Conservation (phyloP, 2,113 vertebrate genomes). For the Zosterops pallidus region DNA sequence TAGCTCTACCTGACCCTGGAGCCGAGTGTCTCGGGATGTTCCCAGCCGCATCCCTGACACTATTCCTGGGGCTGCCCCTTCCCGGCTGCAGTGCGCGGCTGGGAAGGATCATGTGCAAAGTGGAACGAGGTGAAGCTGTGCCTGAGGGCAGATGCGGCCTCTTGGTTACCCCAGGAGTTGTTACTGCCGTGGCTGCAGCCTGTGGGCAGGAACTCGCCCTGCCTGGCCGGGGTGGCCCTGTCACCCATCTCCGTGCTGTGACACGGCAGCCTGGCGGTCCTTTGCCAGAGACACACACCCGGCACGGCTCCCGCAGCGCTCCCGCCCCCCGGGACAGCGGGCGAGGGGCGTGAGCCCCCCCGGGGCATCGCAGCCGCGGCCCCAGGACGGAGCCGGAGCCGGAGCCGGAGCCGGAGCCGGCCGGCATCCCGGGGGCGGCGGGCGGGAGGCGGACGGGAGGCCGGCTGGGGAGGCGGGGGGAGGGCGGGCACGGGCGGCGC, state of each 20-base stretch:
- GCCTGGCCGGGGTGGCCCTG: not conserved
- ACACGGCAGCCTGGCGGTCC: not conserved
- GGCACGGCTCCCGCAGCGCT: not conserved
- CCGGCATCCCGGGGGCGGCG: not conserved
- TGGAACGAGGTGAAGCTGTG: not conserved
- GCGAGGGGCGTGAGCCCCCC: not conserved
- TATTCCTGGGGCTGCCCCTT: fast-evolving
- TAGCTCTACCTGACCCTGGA: fast-evolving
- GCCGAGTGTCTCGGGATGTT: fast-evolving
- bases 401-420: too few relatives aligned
- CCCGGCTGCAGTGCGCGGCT: too few relatives aligned
- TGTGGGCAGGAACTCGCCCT: not conserved
- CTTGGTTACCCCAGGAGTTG: fast-evolving
- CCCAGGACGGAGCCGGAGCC: not conserved
- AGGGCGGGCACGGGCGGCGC: not conserved
- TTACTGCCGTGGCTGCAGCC: not conserved
- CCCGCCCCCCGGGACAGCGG: not conserved
- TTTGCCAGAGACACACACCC: too few relatives aligned
- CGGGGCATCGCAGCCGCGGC: not conserved
- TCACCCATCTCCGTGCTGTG: not conserved
- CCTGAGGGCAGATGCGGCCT: not conserved
- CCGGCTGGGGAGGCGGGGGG: not conserved
- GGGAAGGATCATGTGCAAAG: not conserved
- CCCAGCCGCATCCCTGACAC: not conserved
- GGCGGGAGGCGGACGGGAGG: not conserved